Evolutionary conservation across 1,140 invertebrate species (phyloP).

Genomic region (Drosophila aff.): DNA sequence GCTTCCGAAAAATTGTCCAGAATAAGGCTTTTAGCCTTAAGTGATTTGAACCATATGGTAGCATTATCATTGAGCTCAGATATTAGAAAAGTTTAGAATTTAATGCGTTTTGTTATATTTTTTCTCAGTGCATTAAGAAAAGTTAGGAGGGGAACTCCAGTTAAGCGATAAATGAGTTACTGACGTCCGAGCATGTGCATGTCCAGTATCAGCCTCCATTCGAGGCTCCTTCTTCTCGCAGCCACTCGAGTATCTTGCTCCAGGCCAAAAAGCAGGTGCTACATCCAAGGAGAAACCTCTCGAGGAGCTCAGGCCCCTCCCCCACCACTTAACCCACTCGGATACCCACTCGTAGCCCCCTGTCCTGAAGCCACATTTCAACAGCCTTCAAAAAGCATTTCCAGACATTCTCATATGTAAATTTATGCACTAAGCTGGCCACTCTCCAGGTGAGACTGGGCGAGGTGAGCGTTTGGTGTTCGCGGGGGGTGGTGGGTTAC

Average conservation of each 20-base stretch:
- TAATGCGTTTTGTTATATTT: neutral
- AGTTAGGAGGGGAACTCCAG: slow-evolving; percentile 23
- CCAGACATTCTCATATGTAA: slow-evolving; percentile 77
- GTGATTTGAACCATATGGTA: too few species aligned
- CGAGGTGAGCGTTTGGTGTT: slow-evolving; percentile 1
- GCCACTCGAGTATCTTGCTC: slow-evolving; percentile 40
- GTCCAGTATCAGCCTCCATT: slow-evolving; percentile 65
- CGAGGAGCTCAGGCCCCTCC: slow-evolving; percentile 14
- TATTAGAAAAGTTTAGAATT: neutral
- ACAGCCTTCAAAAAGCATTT: slow-evolving; percentile 81
- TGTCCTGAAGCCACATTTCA: slow-evolving; percentile 72
- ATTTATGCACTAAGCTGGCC: slow-evolving; percentile 68
- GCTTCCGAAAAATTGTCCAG: neutral
- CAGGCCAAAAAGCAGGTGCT: slow-evolving; percentile 44
- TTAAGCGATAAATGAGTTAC: slow-evolving; percentile 84
- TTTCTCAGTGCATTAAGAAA: slow-evolving; percentile 5
- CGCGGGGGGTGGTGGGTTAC: neutral
- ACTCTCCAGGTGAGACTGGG: slow-evolving; percentile 22
- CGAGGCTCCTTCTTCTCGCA: slow-evolving; percentile 26
- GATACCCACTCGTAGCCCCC: slow-evolving; percentile 26
- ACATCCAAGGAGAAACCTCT: slow-evolving; percentile 37
- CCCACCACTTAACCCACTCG: slow-evolving; percentile 13
- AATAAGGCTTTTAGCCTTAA: neutral
- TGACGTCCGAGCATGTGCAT: slow-evolving; percentile 77
- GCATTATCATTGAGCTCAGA: neutral